Evolutionary conservation across 2,888 invertebrate species (phyloP).

Genomic region (Drosophila colorata): DNA sequence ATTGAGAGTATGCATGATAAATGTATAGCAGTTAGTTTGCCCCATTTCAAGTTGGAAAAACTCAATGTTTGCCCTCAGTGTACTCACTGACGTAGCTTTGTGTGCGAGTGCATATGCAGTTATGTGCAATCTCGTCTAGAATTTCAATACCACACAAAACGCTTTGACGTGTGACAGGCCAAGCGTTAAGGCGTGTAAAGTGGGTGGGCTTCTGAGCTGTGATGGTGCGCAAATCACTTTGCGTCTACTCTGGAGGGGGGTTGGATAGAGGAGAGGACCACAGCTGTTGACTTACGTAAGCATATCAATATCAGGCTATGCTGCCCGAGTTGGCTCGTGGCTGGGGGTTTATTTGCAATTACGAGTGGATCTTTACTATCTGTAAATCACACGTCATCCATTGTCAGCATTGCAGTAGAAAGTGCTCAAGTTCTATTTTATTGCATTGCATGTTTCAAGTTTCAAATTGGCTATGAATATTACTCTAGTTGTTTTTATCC

Average conservation of each 20-base stretch:
- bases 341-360: conserved; percentile 14
- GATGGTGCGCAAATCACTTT: conserved; percentile 26
- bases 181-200: conserved; percentile 31
- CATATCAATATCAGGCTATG: conserved; percentile 42
- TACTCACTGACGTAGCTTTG: conserved; percentile 3
- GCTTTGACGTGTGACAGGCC: conserved; percentile 68
- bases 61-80: not conserved
- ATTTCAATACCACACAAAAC: conserved; percentile 69
- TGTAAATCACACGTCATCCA: conserved; percentile 1
- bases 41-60: not conserved
- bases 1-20: too few relatives aligned
- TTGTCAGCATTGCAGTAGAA: conserved; percentile 21
- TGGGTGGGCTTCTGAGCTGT: conserved; percentile 27
- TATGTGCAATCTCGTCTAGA: conserved; percentile 54
- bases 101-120: conserved; percentile 23
- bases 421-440: conserved; percentile 19
- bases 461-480: conserved; percentile 5
- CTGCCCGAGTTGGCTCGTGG: conserved; percentile 22
- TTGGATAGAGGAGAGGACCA: not conserved
- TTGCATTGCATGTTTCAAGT: not conserved
- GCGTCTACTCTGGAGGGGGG: not conserved
- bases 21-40: too few relatives aligned
- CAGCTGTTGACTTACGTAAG: conserved; percentile 35
- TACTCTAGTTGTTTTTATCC: not conserved
- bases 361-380: conserved; percentile 24